Base-by-base conservation (phyloP, 2,797 vertebrate species). In the Scleropages formosus region DNA sequence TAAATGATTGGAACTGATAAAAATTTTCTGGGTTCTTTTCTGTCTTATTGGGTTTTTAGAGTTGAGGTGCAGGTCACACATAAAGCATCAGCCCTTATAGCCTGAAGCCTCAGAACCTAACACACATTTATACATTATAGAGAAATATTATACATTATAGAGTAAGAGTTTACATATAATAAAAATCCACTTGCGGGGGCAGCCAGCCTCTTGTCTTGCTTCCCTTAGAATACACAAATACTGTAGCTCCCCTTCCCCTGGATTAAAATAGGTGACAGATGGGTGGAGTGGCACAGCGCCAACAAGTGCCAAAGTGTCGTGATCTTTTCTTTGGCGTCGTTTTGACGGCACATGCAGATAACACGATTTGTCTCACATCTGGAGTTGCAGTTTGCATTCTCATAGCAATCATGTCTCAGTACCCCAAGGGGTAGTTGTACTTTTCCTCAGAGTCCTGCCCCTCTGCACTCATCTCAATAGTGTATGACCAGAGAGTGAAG, bases 191-290 rank as follows among this genome's bases (percentile, higher is more conserved):
- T 39, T 39, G 2, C 6, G 6, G 31, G 31, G 31, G 31, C 31
- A 39, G 31, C 31, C 31, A 39, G 31, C 20, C 47, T 56, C 51
- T 71, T 31, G 22, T 58, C 68, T 13, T 24, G 26, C 15, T 71
- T 51, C 51, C 68, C 15, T 56, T 24, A 27, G 46, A 58, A 71
- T 58, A 26, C 2, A 39, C 39, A 39, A 31, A 6, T 6, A 39
- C 31, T 39, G 6, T 39, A 39, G 39, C 31, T 39, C 39, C 31
- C 39, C 39, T 2, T 31, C 73, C 44, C 72, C 72, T 73, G 39
- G 44, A 47, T 46, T 73, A 62, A 73, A 49, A n/a, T 68, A 16
- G 68, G 46, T 53, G 64, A 76, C 75, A 75, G 73, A 75, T 75
- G 62, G 73, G 73, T 56, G 24, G 58, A 49, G 76, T 69, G 74